Evolutionary conservation across 2,888 invertebrate genomes (phyloP).

Genomic region (Bruchidius siliquastri): DNA sequence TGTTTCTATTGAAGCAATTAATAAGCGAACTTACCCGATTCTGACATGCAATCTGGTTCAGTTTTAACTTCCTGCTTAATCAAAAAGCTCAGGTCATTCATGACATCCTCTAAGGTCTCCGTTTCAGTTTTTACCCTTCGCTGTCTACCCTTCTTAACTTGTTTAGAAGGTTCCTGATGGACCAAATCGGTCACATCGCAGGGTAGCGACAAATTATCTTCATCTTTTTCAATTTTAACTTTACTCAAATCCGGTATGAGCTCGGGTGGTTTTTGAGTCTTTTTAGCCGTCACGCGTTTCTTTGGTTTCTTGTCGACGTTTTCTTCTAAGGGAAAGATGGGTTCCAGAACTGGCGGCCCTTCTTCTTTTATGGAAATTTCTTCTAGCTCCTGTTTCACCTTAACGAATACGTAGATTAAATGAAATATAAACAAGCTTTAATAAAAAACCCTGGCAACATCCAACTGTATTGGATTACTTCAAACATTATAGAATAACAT

Average conservation of each 20-base stretch:
- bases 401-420: background rate
- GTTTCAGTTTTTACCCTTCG: conserved; percentile 26
- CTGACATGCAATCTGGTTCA: conserved; percentile 29
- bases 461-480: too few relatives aligned
- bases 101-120: conserved; percentile 42
- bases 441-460: too few relatives aligned
- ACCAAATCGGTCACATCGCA: conserved; percentile 23
- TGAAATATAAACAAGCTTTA: too few relatives aligned
- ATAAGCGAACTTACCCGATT: conserved; percentile 17
- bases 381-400: conserved; percentile 11
- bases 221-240: conserved; percentile 28
- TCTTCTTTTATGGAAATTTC: conserved; percentile 17
- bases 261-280: conserved; percentile 19
- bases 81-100: conserved; percentile 38
- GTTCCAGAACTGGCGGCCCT: conserved; percentile 38
- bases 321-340: conserved; percentile 36
- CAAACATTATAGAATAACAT: too few relatives aligned
- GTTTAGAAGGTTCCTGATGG: conserved; percentile 15
- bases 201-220: conserved; percentile 13
- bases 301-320: conserved; percentile 19
- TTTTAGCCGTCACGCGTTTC: conserved; percentile 24
- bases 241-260: conserved; percentile 23
- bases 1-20: too few relatives aligned
- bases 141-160: conserved; percentile 18
- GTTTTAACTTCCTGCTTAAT: conserved; percentile 34